Conservation (phyloP, 2,113 vertebrate genomes). For the Helogale parvula region DNA sequence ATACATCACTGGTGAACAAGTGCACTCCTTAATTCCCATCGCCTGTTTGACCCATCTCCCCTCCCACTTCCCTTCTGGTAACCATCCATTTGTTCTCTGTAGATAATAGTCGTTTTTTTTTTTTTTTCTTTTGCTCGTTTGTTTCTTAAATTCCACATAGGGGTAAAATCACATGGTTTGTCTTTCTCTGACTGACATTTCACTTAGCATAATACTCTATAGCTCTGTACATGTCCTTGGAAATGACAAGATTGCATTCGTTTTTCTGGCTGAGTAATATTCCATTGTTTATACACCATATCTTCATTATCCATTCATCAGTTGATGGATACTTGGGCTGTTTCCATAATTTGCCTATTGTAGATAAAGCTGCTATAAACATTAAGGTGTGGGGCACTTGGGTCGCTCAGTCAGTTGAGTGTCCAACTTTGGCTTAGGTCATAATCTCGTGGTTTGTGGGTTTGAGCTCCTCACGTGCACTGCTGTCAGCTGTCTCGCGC, state of each 20-base stretch:
- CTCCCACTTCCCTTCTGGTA: background rate
- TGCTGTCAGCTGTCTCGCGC: no score
- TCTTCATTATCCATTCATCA: background rate
- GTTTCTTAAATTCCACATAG: background rate
- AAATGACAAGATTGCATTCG: background rate
- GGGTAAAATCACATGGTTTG: background rate
- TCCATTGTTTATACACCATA: background rate
- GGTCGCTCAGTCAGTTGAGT: no score
- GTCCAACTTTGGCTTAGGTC: no score
- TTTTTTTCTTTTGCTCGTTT: background rate
- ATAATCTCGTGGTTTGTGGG: no score
- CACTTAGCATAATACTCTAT: background rate
- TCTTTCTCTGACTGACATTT: background rate
- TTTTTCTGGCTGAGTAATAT: background rate
- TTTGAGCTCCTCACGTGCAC: no score
- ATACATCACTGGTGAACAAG: background rate
- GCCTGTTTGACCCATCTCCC: background rate
- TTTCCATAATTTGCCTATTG: background rate
- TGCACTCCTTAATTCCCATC: background rate
- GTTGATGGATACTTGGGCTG: background rate
- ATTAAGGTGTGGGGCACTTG: no score
- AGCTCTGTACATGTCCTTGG: background rate
- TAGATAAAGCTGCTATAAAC: background rate
- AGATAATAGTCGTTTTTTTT: background rate
- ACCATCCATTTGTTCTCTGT: background rate